Percentiles rank a stretch among this genome's conserved stretches.
Evolutionary conservation across 2,888 invertebrate species (phyloP).

Genomic region (Cantharis flavilabris): DNA sequence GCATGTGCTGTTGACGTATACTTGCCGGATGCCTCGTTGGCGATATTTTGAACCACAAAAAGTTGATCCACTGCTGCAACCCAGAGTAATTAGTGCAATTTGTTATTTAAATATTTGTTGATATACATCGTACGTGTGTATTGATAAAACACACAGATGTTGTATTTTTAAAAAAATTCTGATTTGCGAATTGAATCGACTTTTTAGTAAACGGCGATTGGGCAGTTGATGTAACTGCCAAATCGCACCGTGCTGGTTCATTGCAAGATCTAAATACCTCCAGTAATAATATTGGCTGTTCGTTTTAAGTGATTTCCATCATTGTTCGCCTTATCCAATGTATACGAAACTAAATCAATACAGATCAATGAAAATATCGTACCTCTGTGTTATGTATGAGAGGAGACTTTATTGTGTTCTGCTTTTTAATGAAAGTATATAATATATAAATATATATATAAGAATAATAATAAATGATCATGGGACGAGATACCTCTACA

Average conservation of each 20-base stretch:
- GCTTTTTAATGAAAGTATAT: constrained; percentile 57
- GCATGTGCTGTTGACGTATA: constrained; percentile 36
- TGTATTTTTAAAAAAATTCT: constrained; percentile 26
- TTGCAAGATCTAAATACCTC: constrained; percentile 51
- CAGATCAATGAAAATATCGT: constrained; percentile 51
- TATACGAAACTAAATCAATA: constrained; percentile 63
- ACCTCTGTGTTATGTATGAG: constrained; percentile 58
- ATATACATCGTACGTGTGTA: constrained; percentile 10
- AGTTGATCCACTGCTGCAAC: constrained; percentile 12
- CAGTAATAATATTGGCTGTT: constrained; percentile 57
- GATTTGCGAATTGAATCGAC: constrained; percentile 23
- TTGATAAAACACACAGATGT: constrained; percentile 15
- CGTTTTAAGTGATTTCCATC: constrained; percentile 59
- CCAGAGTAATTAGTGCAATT: constrained; percentile 29
- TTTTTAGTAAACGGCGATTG: constrained; percentile 1
- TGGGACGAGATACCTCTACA: constrained; percentile 58
- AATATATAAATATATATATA: constrained; percentile 36
- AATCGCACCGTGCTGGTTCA: constrained; percentile 9
- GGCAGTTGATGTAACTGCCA: background rate
- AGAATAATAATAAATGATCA: constrained; percentile 49
- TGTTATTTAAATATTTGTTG: constrained; percentile 32
- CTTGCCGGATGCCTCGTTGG: constrained; percentile 26
- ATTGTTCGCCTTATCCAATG: constrained; percentile 71
- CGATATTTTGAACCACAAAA: constrained; percentile 4
- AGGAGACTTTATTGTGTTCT: constrained; percentile 58